Percentiles rank a stretch among this genome's conserved stretches.
Conservation (phyloP, 2,888 invertebrate genomes). For the Bursaphelenchus okinawaensis region DNA sequence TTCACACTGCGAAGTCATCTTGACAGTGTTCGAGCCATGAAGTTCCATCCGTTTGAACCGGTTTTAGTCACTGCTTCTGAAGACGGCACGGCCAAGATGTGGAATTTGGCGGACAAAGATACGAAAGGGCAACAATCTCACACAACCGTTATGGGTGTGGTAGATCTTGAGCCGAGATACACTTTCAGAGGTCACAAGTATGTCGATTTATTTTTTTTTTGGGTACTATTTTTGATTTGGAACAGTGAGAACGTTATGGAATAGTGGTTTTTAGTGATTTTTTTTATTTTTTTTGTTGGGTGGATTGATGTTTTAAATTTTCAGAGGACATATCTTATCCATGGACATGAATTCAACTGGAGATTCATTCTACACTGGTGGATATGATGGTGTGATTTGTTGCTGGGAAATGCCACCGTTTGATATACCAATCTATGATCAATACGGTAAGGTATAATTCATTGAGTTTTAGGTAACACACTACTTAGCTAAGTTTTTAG, state of each 20-base stretch:
- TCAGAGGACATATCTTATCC: conserved; percentile 82
- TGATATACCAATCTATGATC: conserved; percentile 92
- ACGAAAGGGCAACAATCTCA: conserved; percentile 16
- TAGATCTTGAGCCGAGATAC: conserved; percentile 96
- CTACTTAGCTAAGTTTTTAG: too few relatives aligned
- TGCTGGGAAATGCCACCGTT: conserved; percentile 91
- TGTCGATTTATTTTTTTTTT: not conserved
- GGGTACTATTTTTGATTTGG: not conserved
- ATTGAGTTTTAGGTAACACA: too few relatives aligned
- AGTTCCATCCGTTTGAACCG: conserved; percentile 57
- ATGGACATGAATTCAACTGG: conserved; percentile 86
- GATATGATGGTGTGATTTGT: conserved; percentile 84
- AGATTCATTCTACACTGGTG: conserved; percentile 90
- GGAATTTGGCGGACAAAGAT: conserved; percentile 67
- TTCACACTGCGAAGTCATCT: conserved; percentile 59
- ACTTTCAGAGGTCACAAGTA: conserved; percentile 83
- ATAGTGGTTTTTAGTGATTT: not conserved
- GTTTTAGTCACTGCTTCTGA: conserved; percentile 92
- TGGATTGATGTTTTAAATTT: conserved; percentile 16
- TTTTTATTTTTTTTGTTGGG: not conserved
- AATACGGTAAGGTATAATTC: conserved; percentile 66
- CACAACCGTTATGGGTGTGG: conserved; percentile 60
- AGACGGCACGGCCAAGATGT: conserved; percentile 95
- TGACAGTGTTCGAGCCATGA: conserved; percentile 62
- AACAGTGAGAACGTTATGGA: conserved; percentile 64